These are phyloP conservation scores for Pipistrellus nathusii DNA, from an alignment of 2,797 vertebrate species.

Conservation along the genomic window DNA sequence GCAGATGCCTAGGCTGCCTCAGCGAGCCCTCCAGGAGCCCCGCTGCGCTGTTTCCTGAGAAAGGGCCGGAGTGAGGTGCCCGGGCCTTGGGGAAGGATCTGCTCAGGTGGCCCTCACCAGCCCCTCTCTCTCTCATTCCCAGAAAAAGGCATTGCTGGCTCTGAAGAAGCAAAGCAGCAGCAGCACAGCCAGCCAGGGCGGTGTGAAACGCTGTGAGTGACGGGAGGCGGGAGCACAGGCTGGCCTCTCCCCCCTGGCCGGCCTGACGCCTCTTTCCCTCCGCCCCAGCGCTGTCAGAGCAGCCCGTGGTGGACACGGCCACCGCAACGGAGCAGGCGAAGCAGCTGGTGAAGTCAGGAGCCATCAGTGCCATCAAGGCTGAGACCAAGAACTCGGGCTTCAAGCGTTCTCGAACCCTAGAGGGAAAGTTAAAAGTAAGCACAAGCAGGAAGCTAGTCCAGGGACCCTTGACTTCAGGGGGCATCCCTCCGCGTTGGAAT, in stretches of 20 bases:
- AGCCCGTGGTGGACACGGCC: constrained; percentile 95
- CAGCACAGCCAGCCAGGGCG: constrained; percentile 93
- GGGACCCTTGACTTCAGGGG: background rate
- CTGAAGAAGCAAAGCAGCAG: constrained; percentile 96
- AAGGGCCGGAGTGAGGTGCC: background rate
- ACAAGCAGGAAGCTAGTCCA: background rate
- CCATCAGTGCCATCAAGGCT: constrained; percentile 96
- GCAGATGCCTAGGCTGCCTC: background rate
- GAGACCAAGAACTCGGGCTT: constrained; percentile 98
- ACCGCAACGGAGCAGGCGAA: constrained; percentile 97
- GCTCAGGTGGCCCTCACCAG: background rate
- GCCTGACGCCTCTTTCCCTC: background rate
- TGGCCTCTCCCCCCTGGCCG: background rate
- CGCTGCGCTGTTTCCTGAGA: background rate
- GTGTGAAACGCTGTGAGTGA: constrained; percentile 94
- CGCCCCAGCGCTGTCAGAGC: constrained; percentile 93
- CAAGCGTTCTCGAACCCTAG: constrained; percentile 95
- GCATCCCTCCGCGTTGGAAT: background rate
- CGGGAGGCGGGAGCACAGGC: background rate
- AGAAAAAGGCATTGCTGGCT: constrained; percentile 96
- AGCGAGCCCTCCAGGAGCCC: background rate
- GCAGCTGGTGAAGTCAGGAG: constrained; percentile 96
- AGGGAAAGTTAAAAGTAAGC: constrained; percentile 95
- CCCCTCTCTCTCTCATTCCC: background rate
- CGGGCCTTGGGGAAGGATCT: background rate